Evolutionary conservation across 1,140 invertebrate species (phyloP).

Genomic region (Drosophila navojoa): DNA sequence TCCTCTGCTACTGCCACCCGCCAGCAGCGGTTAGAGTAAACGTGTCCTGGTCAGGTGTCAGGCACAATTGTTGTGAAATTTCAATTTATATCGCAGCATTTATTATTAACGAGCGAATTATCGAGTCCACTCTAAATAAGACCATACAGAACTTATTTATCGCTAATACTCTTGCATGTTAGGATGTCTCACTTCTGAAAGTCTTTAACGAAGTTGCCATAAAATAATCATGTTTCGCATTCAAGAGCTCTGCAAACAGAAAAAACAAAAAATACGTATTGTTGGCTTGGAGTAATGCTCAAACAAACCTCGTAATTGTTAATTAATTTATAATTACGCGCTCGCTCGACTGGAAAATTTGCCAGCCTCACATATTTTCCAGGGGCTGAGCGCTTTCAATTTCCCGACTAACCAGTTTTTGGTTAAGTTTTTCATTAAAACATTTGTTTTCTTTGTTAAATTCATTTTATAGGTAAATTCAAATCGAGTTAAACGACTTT

Average conservation of each 20-base stretch:
- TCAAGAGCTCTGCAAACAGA: neutral
- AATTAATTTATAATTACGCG: conserved; percentile 6
- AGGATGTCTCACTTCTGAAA: no score
- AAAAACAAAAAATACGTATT: neutral
- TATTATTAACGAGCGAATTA: neutral
- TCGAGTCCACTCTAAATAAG: neutral
- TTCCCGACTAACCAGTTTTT: neutral
- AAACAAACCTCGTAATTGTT: conserved; percentile 1
- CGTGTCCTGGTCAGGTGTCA: conserved; percentile 58
- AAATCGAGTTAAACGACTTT: no score
- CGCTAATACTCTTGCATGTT: neutral
- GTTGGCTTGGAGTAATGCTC: neutral
- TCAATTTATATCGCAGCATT: neutral
- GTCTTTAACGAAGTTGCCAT: no score
- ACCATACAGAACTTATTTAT: neutral
- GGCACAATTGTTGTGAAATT: conserved; percentile 12
- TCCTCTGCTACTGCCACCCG: conserved; percentile 38
- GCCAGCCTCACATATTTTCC: neutral
- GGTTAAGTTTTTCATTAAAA: no score
- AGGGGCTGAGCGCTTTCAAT: neutral
- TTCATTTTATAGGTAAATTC: no score
- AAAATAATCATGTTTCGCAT: neutral
- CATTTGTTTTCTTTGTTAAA: no score
- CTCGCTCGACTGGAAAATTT: neutral
- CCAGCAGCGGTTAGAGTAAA: conserved; percentile 31